Evolutionary conservation across 1,140 invertebrate species (phyloP), one percentile per base, ranked within the genome.

Genomic region (Ooceraea biroi): DNA sequence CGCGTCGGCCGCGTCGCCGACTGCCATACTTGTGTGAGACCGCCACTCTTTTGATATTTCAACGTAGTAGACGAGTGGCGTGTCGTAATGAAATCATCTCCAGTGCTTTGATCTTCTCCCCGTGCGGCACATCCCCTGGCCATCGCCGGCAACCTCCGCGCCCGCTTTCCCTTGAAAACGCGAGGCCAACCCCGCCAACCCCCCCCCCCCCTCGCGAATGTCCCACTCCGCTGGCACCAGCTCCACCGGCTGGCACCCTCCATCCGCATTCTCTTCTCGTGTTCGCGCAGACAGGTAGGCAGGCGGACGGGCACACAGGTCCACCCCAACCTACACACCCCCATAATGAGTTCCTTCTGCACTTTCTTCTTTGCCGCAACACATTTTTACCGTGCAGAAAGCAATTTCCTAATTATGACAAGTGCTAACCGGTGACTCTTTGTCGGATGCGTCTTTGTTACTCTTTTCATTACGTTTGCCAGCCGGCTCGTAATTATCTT

Each of bases 81-180:
- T 91, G 92, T 92, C 90, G 89, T 94, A 94, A 94, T 94, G 93
- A 94, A 94, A 94, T 94, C 92, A 94, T 94, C 92, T 92, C 90
- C 91, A 91, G 87, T 88, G 90, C 94, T 94, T 94, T 94, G 94
- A 94, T 94, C 94, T 94, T 92, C 87, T 89, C 83, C 88, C 87
- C 85, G 87, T 84, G 84, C 87, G 88, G 82, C 78, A 77, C 90
- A 85, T 85, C 85, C 84, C 84, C 86, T 86, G 74, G 71, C 77
- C 73, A 84, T 71, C 61, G 57, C 66, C 82, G 77, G 76, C 82
- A 86, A 86, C 88, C 87, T 87, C 85, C 63, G 69, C 80, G 80
- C 85, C n/a, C 72, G 84, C 85, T 90, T 88, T 90, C 84, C 80
- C 86, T 90, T 89, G 58, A 88, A 90, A 90, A 89, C 82, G 86